Evolutionary conservation across 2,888 invertebrate species (phyloP).

Genomic region (Dilophus febrilis): DNA sequence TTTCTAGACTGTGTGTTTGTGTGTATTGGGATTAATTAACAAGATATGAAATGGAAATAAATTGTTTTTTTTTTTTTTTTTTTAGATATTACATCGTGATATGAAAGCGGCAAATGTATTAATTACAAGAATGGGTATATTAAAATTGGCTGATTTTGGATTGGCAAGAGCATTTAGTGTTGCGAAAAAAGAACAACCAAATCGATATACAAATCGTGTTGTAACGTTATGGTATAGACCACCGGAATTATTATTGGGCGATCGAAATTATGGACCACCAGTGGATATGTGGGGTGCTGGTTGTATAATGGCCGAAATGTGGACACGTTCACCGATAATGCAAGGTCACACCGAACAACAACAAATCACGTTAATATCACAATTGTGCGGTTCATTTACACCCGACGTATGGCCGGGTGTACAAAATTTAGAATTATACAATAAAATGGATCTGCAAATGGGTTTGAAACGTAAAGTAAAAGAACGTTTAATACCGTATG

Average conservation of each 20-base stretch:
- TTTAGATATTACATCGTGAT: constrained; percentile 72
- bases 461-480: constrained; percentile 74
- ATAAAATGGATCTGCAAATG: constrained; percentile 72
- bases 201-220: constrained; percentile 92
- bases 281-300: constrained; percentile 97
- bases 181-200: constrained; percentile 67
- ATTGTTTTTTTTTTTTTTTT: neutral
- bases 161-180: constrained; percentile 85
- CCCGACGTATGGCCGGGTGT: constrained; percentile 78
- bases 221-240: constrained; percentile 90
- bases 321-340: constrained; percentile 90
- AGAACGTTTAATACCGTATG: constrained; percentile 72
- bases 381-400: constrained; percentile 89
- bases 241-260: constrained; percentile 46
- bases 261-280: constrained; percentile 89
- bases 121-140: constrained; percentile 82
- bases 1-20: too few relatives aligned
- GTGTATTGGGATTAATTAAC: too few relatives aligned
- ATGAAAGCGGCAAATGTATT: constrained; percentile 99
- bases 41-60: too few relatives aligned
- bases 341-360: constrained; percentile 94
- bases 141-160: constrained; percentile 96
- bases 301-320: constrained; percentile 99
- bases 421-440: constrained; percentile 72
- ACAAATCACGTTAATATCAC: constrained; percentile 85